Percentiles rank a stretch among this genome's conserved stretches.
These are phyloP conservation scores for Alosa sapidissima DNA, from an alignment of 2,797 vertebrate species.

Conservation along the genomic window DNA sequence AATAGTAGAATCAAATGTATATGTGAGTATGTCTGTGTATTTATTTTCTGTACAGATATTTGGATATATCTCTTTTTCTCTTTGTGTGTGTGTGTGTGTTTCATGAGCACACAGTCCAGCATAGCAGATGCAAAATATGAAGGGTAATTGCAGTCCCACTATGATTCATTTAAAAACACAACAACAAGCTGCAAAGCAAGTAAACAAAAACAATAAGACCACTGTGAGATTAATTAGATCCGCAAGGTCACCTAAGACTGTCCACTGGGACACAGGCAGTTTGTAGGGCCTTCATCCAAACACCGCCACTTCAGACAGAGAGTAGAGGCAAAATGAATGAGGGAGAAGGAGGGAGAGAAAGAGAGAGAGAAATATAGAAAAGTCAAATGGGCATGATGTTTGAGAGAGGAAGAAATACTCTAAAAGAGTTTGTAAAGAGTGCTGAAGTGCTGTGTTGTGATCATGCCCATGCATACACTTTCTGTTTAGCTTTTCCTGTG, in stretches of 20 bases:
- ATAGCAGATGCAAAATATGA: not conserved
- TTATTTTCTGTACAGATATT: no score
- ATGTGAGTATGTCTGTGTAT: no score
- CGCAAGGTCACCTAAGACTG: conserved; percentile 24
- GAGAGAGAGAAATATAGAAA: no score
- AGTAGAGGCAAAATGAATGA: no score
- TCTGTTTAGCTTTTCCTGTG: not conserved
- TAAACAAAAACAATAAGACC: not conserved
- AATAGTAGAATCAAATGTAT: no score
- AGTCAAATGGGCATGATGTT: no score
- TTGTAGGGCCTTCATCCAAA: not conserved
- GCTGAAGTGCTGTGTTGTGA: not conserved
- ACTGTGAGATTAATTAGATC: conserved; percentile 38
- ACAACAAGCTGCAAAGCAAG: not conserved
- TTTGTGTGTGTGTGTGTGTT: not conserved
- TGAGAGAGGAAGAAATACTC: not conserved
- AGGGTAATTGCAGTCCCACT: not conserved
- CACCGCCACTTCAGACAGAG: not conserved
- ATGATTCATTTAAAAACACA: conserved; percentile 34
- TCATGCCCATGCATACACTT: not conserved
- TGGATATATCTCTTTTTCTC: no score
- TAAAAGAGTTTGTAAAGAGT: not conserved
- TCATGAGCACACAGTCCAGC: not conserved
- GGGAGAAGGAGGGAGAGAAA: no score
- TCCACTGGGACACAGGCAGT: conserved; percentile 28